Evolutionary conservation across 1,140 invertebrate species (phyloP).

Genomic region (Microplitis demolitor): DNA sequence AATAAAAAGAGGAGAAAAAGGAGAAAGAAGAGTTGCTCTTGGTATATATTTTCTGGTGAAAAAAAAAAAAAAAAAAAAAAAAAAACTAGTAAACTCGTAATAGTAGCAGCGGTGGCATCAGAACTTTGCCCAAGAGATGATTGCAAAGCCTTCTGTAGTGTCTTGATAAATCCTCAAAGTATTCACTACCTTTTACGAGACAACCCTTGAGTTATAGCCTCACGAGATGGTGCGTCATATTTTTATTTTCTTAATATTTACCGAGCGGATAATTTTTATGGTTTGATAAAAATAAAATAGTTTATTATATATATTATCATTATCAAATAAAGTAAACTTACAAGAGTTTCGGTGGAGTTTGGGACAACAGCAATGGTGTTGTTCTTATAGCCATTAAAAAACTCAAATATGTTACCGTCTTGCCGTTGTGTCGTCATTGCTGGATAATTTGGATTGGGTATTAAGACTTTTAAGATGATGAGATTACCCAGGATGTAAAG

Average conservation of each 20-base stretch:
- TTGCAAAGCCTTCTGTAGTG: conserved; percentile 2
- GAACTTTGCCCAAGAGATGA: neutral
- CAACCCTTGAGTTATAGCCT: conserved; percentile 3
- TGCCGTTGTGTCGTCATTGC: conserved; percentile 67
- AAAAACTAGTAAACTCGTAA: neutral
- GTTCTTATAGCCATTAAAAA: conserved; percentile 66
- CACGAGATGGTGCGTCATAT: neutral
- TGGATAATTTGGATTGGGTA: conserved; percentile 77
- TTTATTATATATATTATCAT: neutral
- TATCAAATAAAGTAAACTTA: conserved; percentile 48
- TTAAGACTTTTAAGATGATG: conserved; percentile 72
- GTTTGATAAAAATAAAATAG: too few species aligned
- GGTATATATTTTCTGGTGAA: too few species aligned
- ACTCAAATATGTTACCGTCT: conserved; percentile 66
- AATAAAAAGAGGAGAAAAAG: neutral
- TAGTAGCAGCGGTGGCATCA: neutral
- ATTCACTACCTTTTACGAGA: conserved; percentile 3
- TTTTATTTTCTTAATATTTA: too few species aligned
- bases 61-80: neutral
- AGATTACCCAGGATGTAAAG: conserved; percentile 74
- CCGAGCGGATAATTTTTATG: too few species aligned
- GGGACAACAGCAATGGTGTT: conserved; percentile 72
- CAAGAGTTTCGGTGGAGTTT: conserved; percentile 69
- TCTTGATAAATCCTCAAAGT: conserved; percentile 1
- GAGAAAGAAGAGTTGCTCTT: neutral